Evolutionary conservation across 2,888 invertebrate species (phyloP).

Genomic region (Cephus spinipes): DNA sequence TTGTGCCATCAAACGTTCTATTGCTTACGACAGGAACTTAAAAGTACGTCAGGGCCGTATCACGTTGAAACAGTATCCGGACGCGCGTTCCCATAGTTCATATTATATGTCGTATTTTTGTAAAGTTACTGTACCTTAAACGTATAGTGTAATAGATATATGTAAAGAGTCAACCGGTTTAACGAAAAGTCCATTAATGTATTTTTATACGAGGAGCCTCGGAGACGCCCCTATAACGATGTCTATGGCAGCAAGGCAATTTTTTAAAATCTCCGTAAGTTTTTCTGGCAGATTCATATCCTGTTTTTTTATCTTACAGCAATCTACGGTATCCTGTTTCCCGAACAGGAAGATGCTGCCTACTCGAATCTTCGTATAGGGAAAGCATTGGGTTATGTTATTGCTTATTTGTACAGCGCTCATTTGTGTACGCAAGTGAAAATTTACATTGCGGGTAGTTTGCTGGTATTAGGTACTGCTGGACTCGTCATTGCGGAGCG

Average conservation of each 20-base stretch:
- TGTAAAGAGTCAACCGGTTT: not conserved
- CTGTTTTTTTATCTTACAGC: conserved; percentile 60
- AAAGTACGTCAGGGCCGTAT: not conserved
- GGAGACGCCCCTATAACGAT: not conserved
- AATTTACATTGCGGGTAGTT: conserved; percentile 65
- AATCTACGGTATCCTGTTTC: conserved; percentile 76
- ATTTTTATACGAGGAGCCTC: not conserved
- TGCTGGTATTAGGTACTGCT: conserved; percentile 68
- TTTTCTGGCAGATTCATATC: not conserved
- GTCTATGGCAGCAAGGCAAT: not conserved
- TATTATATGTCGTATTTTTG: not conserved
- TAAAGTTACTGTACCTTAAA: not conserved
- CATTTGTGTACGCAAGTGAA: conserved; percentile 69
- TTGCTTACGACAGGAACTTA: not conserved
- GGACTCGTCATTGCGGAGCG: conserved; percentile 69
- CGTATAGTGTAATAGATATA: not conserved
- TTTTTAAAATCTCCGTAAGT: not conserved
- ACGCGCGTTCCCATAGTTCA: not conserved
- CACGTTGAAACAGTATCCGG: not conserved
- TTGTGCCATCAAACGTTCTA: not conserved
- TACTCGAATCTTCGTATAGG: conserved; percentile 79
- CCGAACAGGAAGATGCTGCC: conserved; percentile 74
- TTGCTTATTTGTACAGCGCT: conserved; percentile 73
- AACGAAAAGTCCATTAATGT: not conserved
- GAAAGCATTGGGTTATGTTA: conserved; percentile 76